These are phyloP conservation scores for Siphonodentalium dalli DNA, from an alignment of 2,888 invertebrate species.

Conservation along the genomic window DNA sequence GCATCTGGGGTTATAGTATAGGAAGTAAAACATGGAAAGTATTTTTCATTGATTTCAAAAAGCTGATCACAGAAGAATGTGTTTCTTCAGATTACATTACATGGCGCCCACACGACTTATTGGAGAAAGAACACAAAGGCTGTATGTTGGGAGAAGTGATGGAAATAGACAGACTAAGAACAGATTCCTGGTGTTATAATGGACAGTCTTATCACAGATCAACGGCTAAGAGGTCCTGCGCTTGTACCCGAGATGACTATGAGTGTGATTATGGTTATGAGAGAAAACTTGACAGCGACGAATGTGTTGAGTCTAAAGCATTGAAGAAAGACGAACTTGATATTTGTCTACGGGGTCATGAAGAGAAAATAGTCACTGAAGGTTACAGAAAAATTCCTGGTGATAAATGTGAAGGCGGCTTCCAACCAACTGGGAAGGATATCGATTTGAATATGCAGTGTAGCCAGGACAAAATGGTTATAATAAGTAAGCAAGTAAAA, in stretches of 20 bases:
- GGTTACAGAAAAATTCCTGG: slow-evolving; percentile 57
- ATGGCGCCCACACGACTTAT: slow-evolving; percentile 35
- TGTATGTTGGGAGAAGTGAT: slow-evolving; percentile 58
- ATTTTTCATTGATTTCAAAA: slow-evolving; percentile 56
- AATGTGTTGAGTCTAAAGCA: slow-evolving; percentile 42
- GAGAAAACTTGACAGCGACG: slow-evolving; percentile 38
- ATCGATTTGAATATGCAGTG: slow-evolving; percentile 38
- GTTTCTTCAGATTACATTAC: slow-evolving; percentile 33
- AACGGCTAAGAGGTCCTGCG: slow-evolving; percentile 34
- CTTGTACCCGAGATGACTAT: slow-evolving; percentile 61
- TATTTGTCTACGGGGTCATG: slow-evolving; percentile 54
- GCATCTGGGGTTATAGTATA: slow-evolving; percentile 59
- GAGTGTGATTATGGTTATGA: slow-evolving; percentile 63
- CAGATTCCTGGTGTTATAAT: slow-evolving; percentile 62
- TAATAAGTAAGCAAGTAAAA: too few relatives aligned
- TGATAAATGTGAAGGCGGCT: slow-evolving; percentile 42
- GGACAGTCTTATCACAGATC: slow-evolving; percentile 40
- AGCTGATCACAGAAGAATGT: slow-evolving; percentile 53
- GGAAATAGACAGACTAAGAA: slow-evolving; percentile 49
- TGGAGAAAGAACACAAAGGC: slow-evolving; percentile 37
- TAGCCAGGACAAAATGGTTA: too few relatives aligned
- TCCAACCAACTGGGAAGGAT: slow-evolving; percentile 26
- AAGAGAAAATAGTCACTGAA: slow-evolving; percentile 51
- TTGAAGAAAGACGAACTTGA: slow-evolving; percentile 49
- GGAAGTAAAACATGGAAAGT: slow-evolving; percentile 53